A percentile compares a stretch with the other conserved stretches of the same genome.
Conservation (phyloP, 2,797 vertebrate genomes). For the Poecilia velifera region DNA sequence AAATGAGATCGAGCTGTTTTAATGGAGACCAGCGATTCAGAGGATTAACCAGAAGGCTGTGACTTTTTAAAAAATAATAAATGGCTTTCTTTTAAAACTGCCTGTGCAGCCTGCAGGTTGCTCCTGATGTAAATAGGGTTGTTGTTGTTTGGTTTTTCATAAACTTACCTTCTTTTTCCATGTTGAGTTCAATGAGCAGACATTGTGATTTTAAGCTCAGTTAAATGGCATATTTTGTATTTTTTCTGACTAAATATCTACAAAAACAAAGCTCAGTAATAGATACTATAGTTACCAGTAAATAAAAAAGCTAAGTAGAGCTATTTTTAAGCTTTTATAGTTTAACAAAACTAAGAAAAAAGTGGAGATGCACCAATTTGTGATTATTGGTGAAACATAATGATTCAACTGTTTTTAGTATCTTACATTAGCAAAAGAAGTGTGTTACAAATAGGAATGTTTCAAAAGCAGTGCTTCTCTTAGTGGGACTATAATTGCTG, state of each 20-base stretch:
- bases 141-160: not conserved
- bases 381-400: not conserved
- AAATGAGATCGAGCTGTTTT: constrained; percentile 14
- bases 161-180: not conserved
- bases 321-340: not conserved
- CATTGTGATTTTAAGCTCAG: not conserved
- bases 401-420: not conserved
- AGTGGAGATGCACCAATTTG: no score
- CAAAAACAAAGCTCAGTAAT: not conserved
- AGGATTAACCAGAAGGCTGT: not conserved
- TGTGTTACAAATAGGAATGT: no score
- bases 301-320: not conserved
- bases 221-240: not conserved
- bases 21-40: not conserved
- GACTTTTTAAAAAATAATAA: not conserved
- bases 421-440: not conserved
- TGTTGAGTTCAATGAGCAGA: not conserved
- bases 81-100: not conserved
- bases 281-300: not conserved
- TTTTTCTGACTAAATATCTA: not conserved
- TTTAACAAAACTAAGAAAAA: no score
- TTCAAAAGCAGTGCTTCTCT: no score
- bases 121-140: not conserved
- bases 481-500: no score
- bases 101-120: not conserved